These are phyloP conservation scores for Numenius phaeopus DNA, from an alignment of 2,797 vertebrate genomes.

Conservation along the genomic window DNA sequence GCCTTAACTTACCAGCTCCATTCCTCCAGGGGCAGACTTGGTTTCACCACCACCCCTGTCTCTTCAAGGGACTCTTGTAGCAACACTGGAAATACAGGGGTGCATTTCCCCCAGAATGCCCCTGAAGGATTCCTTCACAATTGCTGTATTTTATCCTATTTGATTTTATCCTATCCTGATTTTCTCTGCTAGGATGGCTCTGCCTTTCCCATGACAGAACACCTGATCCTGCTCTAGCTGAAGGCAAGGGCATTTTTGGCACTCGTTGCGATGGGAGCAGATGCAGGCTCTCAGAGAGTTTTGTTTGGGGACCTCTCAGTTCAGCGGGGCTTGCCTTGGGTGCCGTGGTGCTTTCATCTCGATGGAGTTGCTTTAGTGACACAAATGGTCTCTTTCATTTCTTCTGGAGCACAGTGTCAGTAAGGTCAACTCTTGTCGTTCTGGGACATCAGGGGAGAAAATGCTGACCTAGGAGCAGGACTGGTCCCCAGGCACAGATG, in stretches of 20 bases:
- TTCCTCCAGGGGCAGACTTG: not conserved
- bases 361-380: not conserved
- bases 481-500: not conserved
- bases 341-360: not conserved
- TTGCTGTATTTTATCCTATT: not conserved
- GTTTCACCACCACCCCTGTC: not conserved
- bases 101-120: accelerated
- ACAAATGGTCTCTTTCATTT: not conserved
- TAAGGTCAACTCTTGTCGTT: not conserved
- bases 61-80: not conserved
- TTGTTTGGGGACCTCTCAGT: accelerated
- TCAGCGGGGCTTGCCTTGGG: not conserved
- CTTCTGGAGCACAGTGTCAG: not conserved
- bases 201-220: not conserved
- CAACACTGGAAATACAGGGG: not conserved
- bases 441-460: not conserved
- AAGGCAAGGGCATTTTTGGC: not conserved
- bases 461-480: not conserved
- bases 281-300: not conserved
- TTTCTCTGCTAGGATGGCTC: not conserved
- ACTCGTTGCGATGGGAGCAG: accelerated
- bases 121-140: not conserved
- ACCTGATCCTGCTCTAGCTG: not conserved
- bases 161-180: not conserved
- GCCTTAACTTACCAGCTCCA: not conserved